Evolutionary conservation across 2,797 vertebrate species (phyloP), one percentile per base, ranked within the genome.

Genomic region (Echeneis naucrates): DNA sequence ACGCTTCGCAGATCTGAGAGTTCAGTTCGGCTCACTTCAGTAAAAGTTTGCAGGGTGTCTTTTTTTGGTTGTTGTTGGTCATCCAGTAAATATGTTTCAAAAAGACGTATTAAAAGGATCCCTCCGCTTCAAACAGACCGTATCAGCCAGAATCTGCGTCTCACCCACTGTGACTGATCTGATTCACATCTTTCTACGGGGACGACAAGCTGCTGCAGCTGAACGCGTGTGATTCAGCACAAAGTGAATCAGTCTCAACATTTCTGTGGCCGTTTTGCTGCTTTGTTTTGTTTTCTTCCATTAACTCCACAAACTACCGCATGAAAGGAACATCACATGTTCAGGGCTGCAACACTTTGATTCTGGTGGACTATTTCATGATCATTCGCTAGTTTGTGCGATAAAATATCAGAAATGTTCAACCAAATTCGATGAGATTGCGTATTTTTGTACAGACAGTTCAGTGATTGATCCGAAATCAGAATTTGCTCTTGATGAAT

Each of bases 81-180:
- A 14, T 50, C 21, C 47, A 24, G 11, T 13, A 14, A 47, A 47
- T 2, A 12, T 23, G n/a, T 47, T 47, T 47, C 2, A 47, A 24
- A 14, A 13, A 11, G n/a, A 47, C 45, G 23, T 23, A 47, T 6
- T 23, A 23, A 47, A 47, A 48, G n/a, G 9, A 0, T 14, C 12
- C 11, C 2, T 30, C 44, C 24, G 59, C 44, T 66, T 66, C 30
- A 45, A 4, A 8, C 19, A 38, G 24, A n/a, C 62, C 1, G 16
- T 2, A 27, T 35, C 24, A 53, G 62, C 21, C 24, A 42, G 62
- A 65, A 53, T 54, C 17, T 17, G 35, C 17, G 2, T 42, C 26
- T 27, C 45, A 7, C 21, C 58, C 59, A 35, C 52, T 56, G 64
- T 55, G 52, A 24, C 50, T 2, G 17, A 60, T 48, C 13, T 54